Percentiles rank a stretch among this genome's conserved stretches.
phyloP scores from a whole-genome alignment of 2,888 invertebrate species.

The Mesodorylaimus sp. region DNA sequence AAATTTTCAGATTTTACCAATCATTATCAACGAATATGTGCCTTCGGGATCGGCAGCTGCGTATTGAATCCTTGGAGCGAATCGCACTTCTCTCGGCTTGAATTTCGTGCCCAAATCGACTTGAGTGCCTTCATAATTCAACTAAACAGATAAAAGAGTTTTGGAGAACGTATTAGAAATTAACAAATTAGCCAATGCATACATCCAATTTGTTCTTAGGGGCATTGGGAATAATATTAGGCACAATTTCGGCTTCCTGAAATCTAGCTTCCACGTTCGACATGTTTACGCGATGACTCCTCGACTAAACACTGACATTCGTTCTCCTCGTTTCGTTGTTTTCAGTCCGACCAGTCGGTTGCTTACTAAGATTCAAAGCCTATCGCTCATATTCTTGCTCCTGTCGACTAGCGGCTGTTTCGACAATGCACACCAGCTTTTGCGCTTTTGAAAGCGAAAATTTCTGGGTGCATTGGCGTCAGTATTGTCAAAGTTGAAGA shows the following conservation, averaged over 20 bases:
- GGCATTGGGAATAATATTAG: constrained; percentile 23
- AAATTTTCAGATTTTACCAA: constrained; percentile 16
- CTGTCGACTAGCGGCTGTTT: no score
- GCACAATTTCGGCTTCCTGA: constrained; percentile 23
- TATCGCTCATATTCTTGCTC: no score
- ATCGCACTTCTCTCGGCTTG: constrained; percentile 21
- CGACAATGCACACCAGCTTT: no score
- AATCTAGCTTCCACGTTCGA: constrained; percentile 15
- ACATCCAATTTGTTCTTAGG: constrained; percentile 21
- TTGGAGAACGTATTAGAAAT: not conserved
- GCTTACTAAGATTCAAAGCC: no score
- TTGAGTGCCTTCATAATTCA: constrained; percentile 25
- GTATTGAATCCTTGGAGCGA: constrained; percentile 24
- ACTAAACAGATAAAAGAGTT: constrained; percentile 14
- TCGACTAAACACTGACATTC: no score
- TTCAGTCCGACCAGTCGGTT: no score
- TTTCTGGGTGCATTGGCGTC: no score
- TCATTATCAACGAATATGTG: constrained; percentile 27
- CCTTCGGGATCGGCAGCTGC: constrained; percentile 24
- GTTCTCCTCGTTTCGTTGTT: no score
- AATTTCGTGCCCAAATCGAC: constrained; percentile 24
- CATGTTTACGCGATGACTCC: no score
- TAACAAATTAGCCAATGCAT: not conserved
- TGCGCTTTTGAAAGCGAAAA: no score
- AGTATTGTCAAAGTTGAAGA: no score